Evolutionary conservation across 2,797 vertebrate species (phyloP).

Genomic region (Anableps anableps): DNA sequence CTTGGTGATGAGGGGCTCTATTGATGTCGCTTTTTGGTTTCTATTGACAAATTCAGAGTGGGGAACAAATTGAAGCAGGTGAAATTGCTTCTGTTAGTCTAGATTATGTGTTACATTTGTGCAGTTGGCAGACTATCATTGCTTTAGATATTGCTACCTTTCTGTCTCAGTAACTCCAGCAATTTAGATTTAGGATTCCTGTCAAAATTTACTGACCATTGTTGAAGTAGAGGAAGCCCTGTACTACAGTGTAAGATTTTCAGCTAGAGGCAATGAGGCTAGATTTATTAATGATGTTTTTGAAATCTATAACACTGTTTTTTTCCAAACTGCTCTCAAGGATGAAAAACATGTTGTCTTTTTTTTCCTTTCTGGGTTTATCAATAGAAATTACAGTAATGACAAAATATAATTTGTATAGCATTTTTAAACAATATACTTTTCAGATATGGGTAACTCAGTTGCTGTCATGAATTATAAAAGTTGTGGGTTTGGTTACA

Average conservation of each 20-base stretch:
- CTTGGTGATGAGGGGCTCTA: constrained; percentile 50
- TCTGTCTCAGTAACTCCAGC: constrained; percentile 6
- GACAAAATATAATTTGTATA: background rate
- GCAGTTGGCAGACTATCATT: background rate
- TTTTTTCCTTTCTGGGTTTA: background rate
- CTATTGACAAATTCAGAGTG: constrained; percentile 51
- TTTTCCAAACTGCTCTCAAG: constrained; percentile 14
- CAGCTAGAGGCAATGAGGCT: background rate
- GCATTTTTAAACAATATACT: background rate
- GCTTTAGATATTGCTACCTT: constrained; percentile 10
- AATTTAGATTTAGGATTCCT: constrained; percentile 24
- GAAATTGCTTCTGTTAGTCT: constrained; percentile 27
- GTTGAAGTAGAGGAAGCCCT: constrained; percentile 13
- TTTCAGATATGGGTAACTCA: too few relatives aligned
- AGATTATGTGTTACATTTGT: constrained; percentile 7
- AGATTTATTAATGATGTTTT: background rate
- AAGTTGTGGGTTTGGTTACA: too few relatives aligned
- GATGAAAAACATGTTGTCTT: background rate
- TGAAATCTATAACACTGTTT: constrained; percentile 5
- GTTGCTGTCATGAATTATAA: too few relatives aligned
- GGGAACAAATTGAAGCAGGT: constrained; percentile 40
- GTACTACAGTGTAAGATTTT: constrained; percentile 1
- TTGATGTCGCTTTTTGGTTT: constrained; percentile 45
- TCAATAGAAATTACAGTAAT: background rate
- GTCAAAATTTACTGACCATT: constrained; percentile 30